Evolutionary conservation across 64 coral and sea anemone genomes (phyloP), one percentile per base, ranked within the genome.

Genomic region (Catalaphyllia jardinei): DNA sequence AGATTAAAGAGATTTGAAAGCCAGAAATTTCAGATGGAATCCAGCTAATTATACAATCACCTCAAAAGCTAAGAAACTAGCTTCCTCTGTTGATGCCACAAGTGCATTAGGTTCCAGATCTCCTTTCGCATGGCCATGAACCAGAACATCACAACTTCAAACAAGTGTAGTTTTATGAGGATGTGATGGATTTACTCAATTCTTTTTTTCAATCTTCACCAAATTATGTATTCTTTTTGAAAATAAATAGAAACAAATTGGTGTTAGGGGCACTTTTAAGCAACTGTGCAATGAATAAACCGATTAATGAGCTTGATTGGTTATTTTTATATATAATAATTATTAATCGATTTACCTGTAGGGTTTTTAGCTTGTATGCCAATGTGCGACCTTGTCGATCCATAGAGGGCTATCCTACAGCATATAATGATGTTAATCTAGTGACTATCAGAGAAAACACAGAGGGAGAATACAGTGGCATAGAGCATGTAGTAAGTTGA

Each of bases 401-500:
- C 39, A 87, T 98, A 75, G 96, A 98, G 50, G 96, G 96, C 24
- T 98, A 94, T 69, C 96, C 96, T 31, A 98, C 96, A 38, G 92
- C 87, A 73, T 98, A 98, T 28, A 60, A 86, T 49, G 87, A 94
- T 83, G 96, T 98, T n/a, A 59, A 94, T 72, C 82, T 98, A 60
- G 96, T 98, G 1, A 98, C 93, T 1, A 98, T 98, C 24, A 83
- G 96, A 79, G 96, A 98, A 90, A 98, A 98, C 74, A 98, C 96
- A 29, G 96, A 98, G 52, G 96, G 96, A 69, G 96, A 98, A 71
- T 98, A 98, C 92, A 98, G 96, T 89, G 96, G 96, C 10, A 98
- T 94, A 92, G 96, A 98, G 49, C 92, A 98, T 78, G 76, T 98
- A 65, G 96, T 94, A 98, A 93, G 91, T 82, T 59, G 63, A 10